Evolutionary conservation across 2,113 vertebrate genomes (phyloP), one percentile per base, ranked within the genome.

Genomic region (Saimiri boliviensis): DNA sequence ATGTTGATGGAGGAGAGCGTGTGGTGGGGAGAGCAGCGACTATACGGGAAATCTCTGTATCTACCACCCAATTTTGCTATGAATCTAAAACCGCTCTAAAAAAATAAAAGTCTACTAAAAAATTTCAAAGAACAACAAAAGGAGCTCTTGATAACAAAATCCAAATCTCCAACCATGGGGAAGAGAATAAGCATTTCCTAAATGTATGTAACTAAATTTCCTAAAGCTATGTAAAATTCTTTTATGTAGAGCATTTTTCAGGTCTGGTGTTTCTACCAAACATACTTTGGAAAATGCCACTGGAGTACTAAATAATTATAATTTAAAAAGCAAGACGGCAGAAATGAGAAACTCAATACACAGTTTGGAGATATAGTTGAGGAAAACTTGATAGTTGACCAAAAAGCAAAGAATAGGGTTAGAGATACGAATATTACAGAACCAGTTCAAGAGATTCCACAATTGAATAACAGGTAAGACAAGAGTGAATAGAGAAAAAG

Each of bases 101-200:
- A 91, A 40, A 74, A 95, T 93, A 63, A 20, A 2, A n/a, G 35
- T 81, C 45, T 74, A 47, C 45, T 74, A 49, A 73, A 89, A 89
- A 97, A 77, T 76, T 89, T 23, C 40, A 92, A 56, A 86, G 71
- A 89, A 82, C 19, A 68, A 68, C 66, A 91, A 58, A 80, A 73
- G 68, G 30, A 73, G 19, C 23, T 90, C 77, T 87, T 86, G 30
- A 60, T 27, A 80, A 63, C 19, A 68, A 63, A 45, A 89, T 11
- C 17, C 7, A 70, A 89, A 85, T 84, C 40, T 81, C 63, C 25
- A 63, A 81, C 40, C 68, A 20, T 21, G 25, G 37, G 35, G 52
- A 79, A 89, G 42, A 86, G 11, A n/a, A 23, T 12, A 95, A 70
- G 20, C 42, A 81, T 70, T 91, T 70, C n/a, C 19, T 94, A 85